Evolutionary conservation across 1,140 invertebrate genomes (phyloP).

Genomic region (Radopholus similis): DNA sequence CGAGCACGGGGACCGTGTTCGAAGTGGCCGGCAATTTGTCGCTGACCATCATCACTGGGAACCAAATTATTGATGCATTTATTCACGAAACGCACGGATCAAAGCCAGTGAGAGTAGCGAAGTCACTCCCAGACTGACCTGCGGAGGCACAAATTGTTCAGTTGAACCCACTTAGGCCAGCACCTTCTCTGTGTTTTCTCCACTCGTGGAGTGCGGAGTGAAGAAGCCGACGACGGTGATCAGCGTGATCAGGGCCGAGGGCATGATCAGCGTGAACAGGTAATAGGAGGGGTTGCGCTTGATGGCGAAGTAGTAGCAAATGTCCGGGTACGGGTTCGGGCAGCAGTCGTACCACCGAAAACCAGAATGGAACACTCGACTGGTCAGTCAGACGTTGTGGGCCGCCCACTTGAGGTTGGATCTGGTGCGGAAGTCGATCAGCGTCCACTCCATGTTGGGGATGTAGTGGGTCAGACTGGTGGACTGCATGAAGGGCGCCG

Average conservation of each 20-base stretch:
- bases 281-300: slow-evolving; percentile 58
- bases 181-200: slow-evolving; percentile 58
- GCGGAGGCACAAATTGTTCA: not conserved
- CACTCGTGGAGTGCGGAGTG: slow-evolving; percentile 54
- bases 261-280: slow-evolving; percentile 56
- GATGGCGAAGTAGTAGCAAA: slow-evolving; percentile 57
- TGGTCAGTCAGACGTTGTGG: not conserved
- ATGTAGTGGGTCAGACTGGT: slow-evolving; percentile 51
- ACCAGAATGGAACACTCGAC: not conserved
- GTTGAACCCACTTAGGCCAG: slow-evolving; percentile 19
- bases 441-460: slow-evolving; percentile 56
- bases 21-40: slow-evolving; percentile 40
- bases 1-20: slow-evolving; percentile 29
- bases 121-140: slow-evolving; percentile 30
- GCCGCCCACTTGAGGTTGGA: slow-evolving; percentile 49
- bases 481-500: slow-evolving; percentile 5
- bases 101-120: slow-evolving; percentile 24
- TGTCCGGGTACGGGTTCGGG: slow-evolving; percentile 44
- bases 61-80: not conserved
- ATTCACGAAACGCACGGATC: too few relatives aligned
- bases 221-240: slow-evolving; percentile 58
- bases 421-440: slow-evolving; percentile 50
- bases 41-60: slow-evolving; percentile 38
- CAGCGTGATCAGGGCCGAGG: slow-evolving; percentile 55
- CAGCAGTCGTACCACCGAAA: slow-evolving; percentile 53